Evolutionary conservation across 2,113 vertebrate species (phyloP).

Genomic region (Tor tambroides): DNA sequence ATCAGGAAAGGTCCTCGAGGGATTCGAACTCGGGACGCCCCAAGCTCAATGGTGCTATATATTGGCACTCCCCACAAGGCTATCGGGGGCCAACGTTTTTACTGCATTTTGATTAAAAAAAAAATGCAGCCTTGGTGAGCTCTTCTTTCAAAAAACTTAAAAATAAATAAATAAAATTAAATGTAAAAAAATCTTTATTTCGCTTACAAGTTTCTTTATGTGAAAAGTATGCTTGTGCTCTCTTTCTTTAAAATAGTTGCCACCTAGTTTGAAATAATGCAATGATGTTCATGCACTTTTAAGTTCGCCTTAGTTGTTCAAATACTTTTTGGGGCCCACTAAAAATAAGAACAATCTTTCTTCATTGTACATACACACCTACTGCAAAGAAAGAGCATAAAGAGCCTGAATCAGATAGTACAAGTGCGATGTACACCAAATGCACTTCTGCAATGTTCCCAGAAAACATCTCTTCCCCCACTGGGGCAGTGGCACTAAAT

Average conservation of each 20-base stretch:
- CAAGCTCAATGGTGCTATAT: too few relatives aligned
- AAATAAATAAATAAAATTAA: too few relatives aligned
- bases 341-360: not conserved
- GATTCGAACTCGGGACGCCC: too few relatives aligned
- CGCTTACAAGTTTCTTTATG: not conserved
- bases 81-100: not conserved
- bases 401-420: constrained; percentile 1
- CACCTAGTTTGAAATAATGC: not conserved
- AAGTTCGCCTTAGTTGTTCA: not conserved
- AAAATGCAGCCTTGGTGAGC: not conserved
- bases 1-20: too few relatives aligned
- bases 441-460: constrained; percentile 34
- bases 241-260: not conserved
- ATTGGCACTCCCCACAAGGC: too few relatives aligned
- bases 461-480: constrained; percentile 38
- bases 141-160: not conserved
- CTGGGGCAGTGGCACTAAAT: constrained; percentile 43
- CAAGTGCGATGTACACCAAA: constrained; percentile 19
- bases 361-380: not conserved
- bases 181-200: too few relatives aligned
- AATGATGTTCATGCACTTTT: not conserved
- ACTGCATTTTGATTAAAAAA: not conserved
- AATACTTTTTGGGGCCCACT: not conserved
- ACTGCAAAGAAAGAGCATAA: not conserved
- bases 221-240: not conserved